Evolutionary conservation across 2,113 vertebrate species (phyloP).

Genomic region (Jaculus jaculus): DNA sequence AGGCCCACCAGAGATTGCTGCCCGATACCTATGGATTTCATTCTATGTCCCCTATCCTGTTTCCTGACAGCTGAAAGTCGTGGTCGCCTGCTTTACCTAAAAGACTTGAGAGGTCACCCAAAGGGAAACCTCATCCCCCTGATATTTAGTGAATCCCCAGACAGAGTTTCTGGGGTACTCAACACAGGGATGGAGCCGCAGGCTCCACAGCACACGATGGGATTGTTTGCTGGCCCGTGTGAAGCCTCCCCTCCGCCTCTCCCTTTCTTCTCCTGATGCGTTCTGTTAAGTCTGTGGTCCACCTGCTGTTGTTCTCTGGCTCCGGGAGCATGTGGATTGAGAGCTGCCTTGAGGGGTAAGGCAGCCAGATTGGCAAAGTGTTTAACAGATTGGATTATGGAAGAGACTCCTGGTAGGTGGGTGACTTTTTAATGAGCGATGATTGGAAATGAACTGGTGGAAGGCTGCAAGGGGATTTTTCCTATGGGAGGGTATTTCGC

Average conservation of each 20-base stretch:
- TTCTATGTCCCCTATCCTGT: neutral
- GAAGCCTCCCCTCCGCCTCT: neutral
- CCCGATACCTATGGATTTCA: too few relatives aligned
- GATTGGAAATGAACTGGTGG: neutral
- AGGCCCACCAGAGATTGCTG: neutral
- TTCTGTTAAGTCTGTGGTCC: neutral
- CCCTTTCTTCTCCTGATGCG: neutral
- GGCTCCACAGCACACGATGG: neutral
- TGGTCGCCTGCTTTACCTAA: neutral
- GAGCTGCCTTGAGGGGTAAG: neutral
- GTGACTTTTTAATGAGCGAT: neutral
- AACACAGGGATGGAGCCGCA: neutral
- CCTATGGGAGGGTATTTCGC: neutral
- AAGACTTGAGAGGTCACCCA: neutral
- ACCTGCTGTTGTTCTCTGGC: neutral
- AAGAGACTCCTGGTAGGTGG: neutral
- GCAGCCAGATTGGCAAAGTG: neutral
- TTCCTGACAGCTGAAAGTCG: neutral
- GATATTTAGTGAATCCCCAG: constrained; percentile 16
- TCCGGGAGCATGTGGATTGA: neutral
- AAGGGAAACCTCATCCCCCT: neutral
- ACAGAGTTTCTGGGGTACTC: neutral
- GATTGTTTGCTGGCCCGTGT: neutral
- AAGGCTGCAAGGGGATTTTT: neutral
- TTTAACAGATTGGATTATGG: neutral